Percentiles rank a stretch among this genome's conserved stretches.
Conservation (phyloP, 92 coral and sea anemone genomes). For the Zoanthus sansibaricus region DNA sequence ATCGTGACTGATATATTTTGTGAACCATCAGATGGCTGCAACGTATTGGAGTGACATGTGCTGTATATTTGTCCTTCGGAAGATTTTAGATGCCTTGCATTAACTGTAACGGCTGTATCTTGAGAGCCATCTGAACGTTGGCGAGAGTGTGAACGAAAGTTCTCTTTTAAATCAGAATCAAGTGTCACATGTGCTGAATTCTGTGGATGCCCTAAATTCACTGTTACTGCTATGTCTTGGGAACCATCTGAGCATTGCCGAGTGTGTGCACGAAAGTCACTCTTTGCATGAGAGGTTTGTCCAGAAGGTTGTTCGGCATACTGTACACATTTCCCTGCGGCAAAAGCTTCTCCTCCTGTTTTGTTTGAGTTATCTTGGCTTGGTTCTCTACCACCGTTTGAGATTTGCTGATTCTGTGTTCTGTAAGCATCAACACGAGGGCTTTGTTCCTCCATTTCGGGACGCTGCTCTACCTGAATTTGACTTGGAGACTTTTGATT, state of each 20-base stretch:
- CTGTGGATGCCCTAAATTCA: background rate
- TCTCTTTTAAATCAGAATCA: background rate
- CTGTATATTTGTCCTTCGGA: background rate
- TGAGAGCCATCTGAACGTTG: constrained; percentile 5
- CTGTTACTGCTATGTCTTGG: background rate
- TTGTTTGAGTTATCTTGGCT: background rate
- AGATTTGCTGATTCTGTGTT: constrained; percentile 15
- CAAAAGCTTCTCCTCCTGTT: background rate
- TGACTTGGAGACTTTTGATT: background rate
- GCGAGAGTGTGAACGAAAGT: background rate
- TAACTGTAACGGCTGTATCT: background rate
- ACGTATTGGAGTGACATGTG: background rate
- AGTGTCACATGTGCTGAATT: background rate
- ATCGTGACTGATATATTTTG: background rate
- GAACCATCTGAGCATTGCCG: constrained; percentile 1
- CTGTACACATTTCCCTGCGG: background rate
- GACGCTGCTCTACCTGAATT: constrained; percentile 8
- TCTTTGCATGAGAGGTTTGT: background rate
- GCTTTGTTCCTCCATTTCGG: constrained; percentile 17
- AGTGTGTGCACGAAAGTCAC: background rate
- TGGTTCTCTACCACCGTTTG: constrained; percentile 14
- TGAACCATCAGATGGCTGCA: constrained; percentile 18
- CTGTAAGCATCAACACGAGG: background rate
- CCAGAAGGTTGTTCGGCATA: background rate
- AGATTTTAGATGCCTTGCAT: background rate